Evolutionary conservation across 2,113 vertebrate species (phyloP).

Genomic region (Felis chaus): DNA sequence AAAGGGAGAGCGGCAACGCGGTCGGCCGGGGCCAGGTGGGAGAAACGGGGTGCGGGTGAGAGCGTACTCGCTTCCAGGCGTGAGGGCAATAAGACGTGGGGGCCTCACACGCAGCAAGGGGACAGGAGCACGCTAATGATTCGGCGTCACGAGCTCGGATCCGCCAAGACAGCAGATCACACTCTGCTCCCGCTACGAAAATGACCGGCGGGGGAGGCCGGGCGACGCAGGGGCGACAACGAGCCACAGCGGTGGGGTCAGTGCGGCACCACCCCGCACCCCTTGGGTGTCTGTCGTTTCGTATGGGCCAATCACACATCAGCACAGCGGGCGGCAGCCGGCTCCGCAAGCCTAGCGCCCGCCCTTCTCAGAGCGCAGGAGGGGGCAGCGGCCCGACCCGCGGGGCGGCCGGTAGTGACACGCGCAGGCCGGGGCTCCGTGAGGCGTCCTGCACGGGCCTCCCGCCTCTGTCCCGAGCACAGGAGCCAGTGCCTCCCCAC

Average conservation of each 20-base stretch:
- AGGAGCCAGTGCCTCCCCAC: background rate
- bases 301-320: accelerated
- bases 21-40: background rate
- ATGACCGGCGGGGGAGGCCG: background rate
- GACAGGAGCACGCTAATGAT: no score
- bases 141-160: no score
- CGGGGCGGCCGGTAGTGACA: no score
- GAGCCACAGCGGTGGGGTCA: no score
- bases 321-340: accelerated
- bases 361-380: background rate
- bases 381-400: background rate
- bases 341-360: background rate
- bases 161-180: background rate
- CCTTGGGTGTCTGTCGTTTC: no score
- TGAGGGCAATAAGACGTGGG: accelerated
- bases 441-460: background rate
- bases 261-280: background rate
- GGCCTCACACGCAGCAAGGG: background rate
- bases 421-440: background rate
- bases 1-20: accelerated
- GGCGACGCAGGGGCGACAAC: background rate
- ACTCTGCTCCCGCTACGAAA: no score
- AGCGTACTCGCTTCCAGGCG: accelerated
- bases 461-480: background rate
- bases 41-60: accelerated